Base-by-base conservation (phyloP, 2,888 invertebrate species). In the Drosophila atripex region DNA sequence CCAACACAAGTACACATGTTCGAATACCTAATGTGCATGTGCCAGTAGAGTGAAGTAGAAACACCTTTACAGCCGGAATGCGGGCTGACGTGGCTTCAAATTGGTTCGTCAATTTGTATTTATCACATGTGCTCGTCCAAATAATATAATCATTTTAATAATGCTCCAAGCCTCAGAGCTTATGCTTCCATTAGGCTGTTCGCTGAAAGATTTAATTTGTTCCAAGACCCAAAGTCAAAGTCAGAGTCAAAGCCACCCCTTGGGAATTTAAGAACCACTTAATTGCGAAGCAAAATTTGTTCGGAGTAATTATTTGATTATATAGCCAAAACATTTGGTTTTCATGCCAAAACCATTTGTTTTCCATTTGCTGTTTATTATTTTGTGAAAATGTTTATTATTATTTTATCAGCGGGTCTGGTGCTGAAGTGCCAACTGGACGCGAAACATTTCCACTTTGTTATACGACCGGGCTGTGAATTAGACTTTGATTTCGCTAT, bases 381-480 rank as follows among this genome's bases (percentile, higher is more conserved):
- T 43, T 53, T 23, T 49, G 25, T 12, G 28, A 28, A 52, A 35
- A 41, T 53, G 71, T 50, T 59, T 70, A 53, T 49, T 49, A 58
- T 52, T 47, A 47, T 49, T 59, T 69, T 53, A 58, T 70, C 59
- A 58, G 46, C 35, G 11, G 16, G 9, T 23, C 11, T n/a, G 68
- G 59, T 41, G 47, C 52, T 52, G 43, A 68, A 68, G 52, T 70
- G 23, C 71, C 49, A 47, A 21, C 47, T 71, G 51, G 23, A 58
- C 50, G 21, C 12, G 43, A 45, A 75, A 28, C 53, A 71, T 61
- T 64, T 71, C 47, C 47, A 21, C 30, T 55, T 43, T 25, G 41
- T 28, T 28, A 28, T 28, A 9, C 9, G 28, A 28, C 47, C 23
- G 18, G 41, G 38, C 16, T 18, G 41, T 30, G 43, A 39, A 65